Conservation (phyloP, 2,113 vertebrate genomes). For the Cinclus cinclus region DNA sequence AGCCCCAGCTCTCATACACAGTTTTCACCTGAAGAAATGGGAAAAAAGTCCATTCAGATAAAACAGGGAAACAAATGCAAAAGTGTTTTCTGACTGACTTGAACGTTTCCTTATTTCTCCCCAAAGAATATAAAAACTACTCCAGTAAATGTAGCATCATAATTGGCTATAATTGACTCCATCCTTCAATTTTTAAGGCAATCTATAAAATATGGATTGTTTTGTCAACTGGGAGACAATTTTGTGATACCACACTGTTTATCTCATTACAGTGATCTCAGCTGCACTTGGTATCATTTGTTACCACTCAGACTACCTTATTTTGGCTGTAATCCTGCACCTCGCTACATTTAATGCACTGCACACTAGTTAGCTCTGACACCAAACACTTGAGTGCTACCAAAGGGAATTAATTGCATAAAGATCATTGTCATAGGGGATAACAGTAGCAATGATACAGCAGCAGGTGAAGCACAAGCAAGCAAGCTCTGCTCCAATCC, state of each 20-base stretch:
- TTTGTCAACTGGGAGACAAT: conserved; percentile 75
- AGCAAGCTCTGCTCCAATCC: background rate
- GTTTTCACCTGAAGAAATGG: conserved; percentile 26
- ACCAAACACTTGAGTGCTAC: background rate
- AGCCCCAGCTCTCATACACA: background rate
- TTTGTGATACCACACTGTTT: conserved; percentile 69
- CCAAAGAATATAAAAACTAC: conserved; percentile 73
- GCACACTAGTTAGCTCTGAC: background rate
- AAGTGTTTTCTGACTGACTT: conserved; percentile 70
- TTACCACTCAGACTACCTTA: conserved; percentile 41
- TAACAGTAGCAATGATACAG: background rate
- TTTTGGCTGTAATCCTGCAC: conserved; percentile 25
- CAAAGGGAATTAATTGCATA: background rate
- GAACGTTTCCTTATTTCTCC: conserved; percentile 71
- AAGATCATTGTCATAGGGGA: background rate
- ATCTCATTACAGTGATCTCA: conserved; percentile 66
- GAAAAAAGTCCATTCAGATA: background rate
- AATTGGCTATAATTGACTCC: conserved; percentile 77
- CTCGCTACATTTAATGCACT: background rate
- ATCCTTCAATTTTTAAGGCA: conserved; percentile 77
- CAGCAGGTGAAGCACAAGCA: background rate
- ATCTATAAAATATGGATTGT: conserved; percentile 76
- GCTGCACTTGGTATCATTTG: conserved; percentile 22
- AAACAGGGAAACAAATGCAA: conserved; percentile 38
- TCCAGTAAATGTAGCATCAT: conserved; percentile 71